Evolutionary conservation across 2,797 vertebrate genomes (phyloP).

Genomic region (Varecia variegata): DNA sequence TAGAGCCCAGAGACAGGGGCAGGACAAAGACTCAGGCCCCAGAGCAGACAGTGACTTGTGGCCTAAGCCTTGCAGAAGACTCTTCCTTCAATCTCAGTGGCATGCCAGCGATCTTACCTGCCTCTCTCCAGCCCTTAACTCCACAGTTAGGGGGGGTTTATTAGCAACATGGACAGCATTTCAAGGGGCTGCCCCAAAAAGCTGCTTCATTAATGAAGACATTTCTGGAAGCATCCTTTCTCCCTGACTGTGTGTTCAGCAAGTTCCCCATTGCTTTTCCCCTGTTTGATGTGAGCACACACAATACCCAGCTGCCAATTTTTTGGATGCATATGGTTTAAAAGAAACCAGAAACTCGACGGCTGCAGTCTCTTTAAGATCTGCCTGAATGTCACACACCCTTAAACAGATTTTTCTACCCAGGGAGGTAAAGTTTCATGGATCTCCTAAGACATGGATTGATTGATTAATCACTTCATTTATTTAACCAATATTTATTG

Average conservation of each 20-base stretch:
- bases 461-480: slow-evolving; percentile 3
- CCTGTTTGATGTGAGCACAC: slow-evolving; percentile 14
- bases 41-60: background rate
- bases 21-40: background rate
- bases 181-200: slow-evolving; percentile 27
- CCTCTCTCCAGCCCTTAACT: background rate
- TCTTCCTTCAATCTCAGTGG: background rate
- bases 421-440: background rate
- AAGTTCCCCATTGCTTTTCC: background rate
- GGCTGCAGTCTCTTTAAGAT: background rate
- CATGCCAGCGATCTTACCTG: background rate
- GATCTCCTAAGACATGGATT: background rate
- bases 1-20: slow-evolving; percentile 1
- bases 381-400: background rate
- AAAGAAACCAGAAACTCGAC: background rate
- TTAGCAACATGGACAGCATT: slow-evolving; percentile 33
- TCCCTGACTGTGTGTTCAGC: slow-evolving; percentile 4
- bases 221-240: slow-evolving; percentile 63
- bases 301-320: background rate
- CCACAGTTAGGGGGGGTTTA: background rate
- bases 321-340: slow-evolving; percentile 34
- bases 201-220: slow-evolving; percentile 56
- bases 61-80: background rate
- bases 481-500: slow-evolving; percentile 38
- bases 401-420: background rate